A percentile compares a stretch with the other conserved stretches of the same genome.
phyloP scores from a whole-genome alignment of 2,113 vertebrate species.

The Corythaixoides concolor region DNA sequence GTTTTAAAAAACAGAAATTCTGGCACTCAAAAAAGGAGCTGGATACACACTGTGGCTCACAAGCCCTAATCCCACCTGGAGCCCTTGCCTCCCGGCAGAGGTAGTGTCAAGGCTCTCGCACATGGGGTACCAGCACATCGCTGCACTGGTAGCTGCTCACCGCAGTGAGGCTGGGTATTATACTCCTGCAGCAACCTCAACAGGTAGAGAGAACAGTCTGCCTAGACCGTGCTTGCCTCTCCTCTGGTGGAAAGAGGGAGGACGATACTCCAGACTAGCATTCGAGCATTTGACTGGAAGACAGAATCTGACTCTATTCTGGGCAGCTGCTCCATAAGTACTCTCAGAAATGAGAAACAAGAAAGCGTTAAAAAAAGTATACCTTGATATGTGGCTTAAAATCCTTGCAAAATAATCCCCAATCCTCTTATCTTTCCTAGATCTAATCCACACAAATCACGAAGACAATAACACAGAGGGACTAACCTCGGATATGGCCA shows the following conservation, averaged over 20 bases:
- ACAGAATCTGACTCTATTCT: background rate
- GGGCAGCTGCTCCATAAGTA: background rate
- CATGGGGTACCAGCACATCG: background rate
- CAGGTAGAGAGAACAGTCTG: background rate
- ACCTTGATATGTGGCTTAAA: background rate
- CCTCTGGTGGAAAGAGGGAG: background rate
- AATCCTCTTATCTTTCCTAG: background rate
- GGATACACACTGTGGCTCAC: background rate
- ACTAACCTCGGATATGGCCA: background rate
- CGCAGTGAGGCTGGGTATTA: background rate
- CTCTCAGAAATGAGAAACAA: background rate
- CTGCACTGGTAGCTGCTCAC: background rate
- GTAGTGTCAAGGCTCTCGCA: rapidly evolving
- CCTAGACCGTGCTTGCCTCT: background rate
- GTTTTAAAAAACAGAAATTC: background rate
- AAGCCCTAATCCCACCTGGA: background rate
- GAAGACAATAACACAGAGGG: background rate
- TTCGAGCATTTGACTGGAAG: background rate
- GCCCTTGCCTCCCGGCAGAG: too few species aligned
- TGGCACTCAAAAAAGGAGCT: background rate
- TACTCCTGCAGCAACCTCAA: background rate
- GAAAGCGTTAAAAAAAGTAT: background rate
- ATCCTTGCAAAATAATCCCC: background rate
- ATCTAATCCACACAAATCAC: background rate
- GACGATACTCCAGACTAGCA: rapidly evolving